phyloP scores from a whole-genome alignment of 2,888 invertebrate genomes.

The Polyploca ridens region DNA sequence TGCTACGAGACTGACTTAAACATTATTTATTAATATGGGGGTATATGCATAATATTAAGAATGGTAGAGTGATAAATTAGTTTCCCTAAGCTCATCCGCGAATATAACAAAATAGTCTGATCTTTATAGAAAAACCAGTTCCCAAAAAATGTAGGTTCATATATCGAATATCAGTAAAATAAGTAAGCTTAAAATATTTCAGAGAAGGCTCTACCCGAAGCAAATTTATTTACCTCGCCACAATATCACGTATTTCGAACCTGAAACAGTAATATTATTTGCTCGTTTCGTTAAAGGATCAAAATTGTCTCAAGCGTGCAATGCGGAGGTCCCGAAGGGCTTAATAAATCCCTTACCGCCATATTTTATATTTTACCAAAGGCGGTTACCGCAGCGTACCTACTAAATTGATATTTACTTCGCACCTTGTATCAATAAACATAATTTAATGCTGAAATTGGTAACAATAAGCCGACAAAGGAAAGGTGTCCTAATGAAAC shows the following conservation, averaged over 20 bases:
- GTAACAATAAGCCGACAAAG: constrained; percentile 24
- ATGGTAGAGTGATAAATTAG: too few relatives aligned
- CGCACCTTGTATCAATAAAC: constrained; percentile 46
- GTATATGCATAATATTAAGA: too few relatives aligned
- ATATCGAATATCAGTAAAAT: too few relatives aligned
- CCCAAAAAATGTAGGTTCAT: too few relatives aligned
- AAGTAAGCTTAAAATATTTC: neutral
- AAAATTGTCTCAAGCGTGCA: constrained; percentile 10
- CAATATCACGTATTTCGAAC: neutral
- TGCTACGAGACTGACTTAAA: too few relatives aligned
- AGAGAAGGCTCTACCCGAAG: neutral
- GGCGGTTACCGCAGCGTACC: constrained; percentile 37
- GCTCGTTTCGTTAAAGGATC: neutral
- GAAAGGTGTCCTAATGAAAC: constrained; percentile 37
- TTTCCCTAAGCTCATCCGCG: too few relatives aligned
- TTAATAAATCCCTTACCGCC: constrained; percentile 36
- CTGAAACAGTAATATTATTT: neutral
- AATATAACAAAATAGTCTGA: too few relatives aligned
- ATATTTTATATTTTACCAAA: constrained; percentile 58
- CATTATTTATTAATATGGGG: too few relatives aligned
- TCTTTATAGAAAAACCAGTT: too few relatives aligned
- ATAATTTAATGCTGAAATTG: constrained; percentile 44
- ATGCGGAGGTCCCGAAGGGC: constrained; percentile 13
- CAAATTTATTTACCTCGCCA: neutral
- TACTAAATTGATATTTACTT: constrained; percentile 63